phyloP scores from a whole-genome alignment of 2,797 vertebrate genomes.

The Lagorchestes hirsutus region DNA sequence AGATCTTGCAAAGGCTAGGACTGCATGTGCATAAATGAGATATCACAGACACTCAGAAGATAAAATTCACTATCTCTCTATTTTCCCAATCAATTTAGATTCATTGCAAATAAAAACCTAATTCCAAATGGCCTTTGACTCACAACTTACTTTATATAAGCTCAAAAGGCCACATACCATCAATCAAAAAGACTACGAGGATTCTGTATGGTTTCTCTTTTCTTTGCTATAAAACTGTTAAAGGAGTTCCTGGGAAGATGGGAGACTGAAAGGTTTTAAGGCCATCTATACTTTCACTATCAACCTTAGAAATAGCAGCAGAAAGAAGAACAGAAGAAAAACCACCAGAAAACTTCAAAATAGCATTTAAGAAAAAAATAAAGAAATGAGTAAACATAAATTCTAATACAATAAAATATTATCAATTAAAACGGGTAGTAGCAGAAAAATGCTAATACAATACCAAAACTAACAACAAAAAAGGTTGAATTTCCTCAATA shows the following conservation, averaged over 20 bases:
- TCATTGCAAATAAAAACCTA: neutral
- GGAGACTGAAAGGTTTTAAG: neutral
- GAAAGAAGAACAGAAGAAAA: neutral
- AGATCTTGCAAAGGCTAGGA: neutral
- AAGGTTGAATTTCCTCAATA: neutral
- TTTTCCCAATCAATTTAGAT: neutral
- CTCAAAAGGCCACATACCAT: neutral
- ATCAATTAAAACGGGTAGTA: neutral
- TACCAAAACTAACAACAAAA: neutral
- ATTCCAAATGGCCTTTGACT: neutral
- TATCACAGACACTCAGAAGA: neutral
- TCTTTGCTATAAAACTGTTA: neutral
- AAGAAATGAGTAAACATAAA: neutral
- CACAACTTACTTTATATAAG: neutral
- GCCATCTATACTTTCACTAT: neutral
- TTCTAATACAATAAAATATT: neutral
- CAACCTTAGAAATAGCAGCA: neutral
- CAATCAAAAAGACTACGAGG: neutral
- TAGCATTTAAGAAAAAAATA: neutral
- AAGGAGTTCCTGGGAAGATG: neutral
- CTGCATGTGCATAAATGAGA: neutral
- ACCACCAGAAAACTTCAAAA: neutral
- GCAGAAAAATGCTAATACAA: neutral
- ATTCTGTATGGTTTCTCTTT: neutral
- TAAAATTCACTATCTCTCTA: neutral